Evolutionary conservation across 2,113 vertebrate genomes (phyloP), one percentile per base, ranked within the genome.

Genomic region (Lipophrys pholis): DNA sequence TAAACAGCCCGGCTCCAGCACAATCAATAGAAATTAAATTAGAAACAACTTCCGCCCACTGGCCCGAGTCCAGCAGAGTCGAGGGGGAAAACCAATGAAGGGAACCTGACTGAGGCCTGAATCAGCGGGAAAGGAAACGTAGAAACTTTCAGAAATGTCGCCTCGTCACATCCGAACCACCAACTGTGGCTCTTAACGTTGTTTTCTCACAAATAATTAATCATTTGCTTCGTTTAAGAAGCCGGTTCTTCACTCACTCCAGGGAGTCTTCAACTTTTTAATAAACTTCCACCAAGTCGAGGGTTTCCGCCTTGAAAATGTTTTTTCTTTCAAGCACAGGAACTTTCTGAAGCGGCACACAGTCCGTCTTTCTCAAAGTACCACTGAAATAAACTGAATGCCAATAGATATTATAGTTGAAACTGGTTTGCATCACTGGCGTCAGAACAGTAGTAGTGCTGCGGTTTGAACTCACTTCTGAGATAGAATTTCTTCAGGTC

Each of bases 1-100:
- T 67, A 73, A 89, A 70, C 62, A 56, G 73, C 60, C 49, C 6
- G 14, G 69, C 74, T 81, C 40, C 8, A 69, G 43, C 50, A 5
- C 11, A 7, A 84, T 89, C 81, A n/a, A 80, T 82, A 21, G 8
- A 46, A 40, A 50, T 57, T 74, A 79, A 73, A 51, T 1, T 11
- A 68, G 69, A 46, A 39, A 80, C 56, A 72, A 80, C 43, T 40
- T 70, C 16, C 6, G 12, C 6, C 11, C 14, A 2, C 14, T 5
- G 10, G 67, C 52, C n/a, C n/a, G n/a, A n/a, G n/a, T 39, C 0
- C 57, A 40, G 45, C 65, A 16, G 62, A n/a, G 52, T 17, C 10
- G 6, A 17, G 14, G 62, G 16, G 30, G 50, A 48, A 60, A 58
- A 40, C 36, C 5, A 7, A 38, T 35, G 14, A 36, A 52, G 30